These are phyloP conservation scores for Drosophila diplacantha DNA, from an alignment of 2,888 invertebrate species.

Conservation along the genomic window DNA sequence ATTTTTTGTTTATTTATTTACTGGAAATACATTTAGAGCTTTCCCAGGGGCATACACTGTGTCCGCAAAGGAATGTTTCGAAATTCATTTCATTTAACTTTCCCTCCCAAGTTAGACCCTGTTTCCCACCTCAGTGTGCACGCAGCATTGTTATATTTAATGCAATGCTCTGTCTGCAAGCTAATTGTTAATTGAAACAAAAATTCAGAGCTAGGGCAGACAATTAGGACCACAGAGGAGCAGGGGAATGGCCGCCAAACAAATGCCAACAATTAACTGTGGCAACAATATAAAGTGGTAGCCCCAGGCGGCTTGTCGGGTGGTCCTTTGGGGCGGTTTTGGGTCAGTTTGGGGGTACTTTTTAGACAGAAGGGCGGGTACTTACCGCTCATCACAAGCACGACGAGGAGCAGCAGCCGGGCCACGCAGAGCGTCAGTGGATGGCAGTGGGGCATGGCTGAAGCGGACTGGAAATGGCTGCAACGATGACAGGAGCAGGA, in stretches of 20 bases:
- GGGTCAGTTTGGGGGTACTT: background rate
- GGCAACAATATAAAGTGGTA: conserved; percentile 57
- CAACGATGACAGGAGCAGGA: conserved; percentile 19
- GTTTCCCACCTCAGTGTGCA: conserved; percentile 18
- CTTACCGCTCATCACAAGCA: conserved; percentile 74
- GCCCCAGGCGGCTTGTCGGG: conserved; percentile 7
- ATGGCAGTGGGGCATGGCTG: conserved; percentile 48
- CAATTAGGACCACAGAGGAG: conserved; percentile 32
- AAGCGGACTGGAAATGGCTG: conserved; percentile 21
- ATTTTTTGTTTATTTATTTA: conserved; percentile 29
- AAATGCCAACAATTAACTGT: conserved; percentile 68
- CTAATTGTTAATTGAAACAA: conserved; percentile 70
- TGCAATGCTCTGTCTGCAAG: conserved; percentile 45
- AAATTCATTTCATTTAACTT: background rate
- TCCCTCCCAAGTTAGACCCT: background rate
- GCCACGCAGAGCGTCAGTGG: conserved; percentile 52
- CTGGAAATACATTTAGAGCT: conserved; percentile 5
- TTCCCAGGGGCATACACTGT: background rate
- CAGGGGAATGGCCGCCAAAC: conserved; percentile 54
- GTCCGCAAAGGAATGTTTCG: background rate
- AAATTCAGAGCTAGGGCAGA: conserved; percentile 35
- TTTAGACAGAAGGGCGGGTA: conserved; percentile 29
- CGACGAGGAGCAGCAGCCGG: conserved; percentile 64
- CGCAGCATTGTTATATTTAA: conserved; percentile 54
- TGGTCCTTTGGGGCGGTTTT: conserved; percentile 3